Evolutionary conservation across 2,888 invertebrate species (phyloP).

Genomic region (Scaeva pyrastri): DNA sequence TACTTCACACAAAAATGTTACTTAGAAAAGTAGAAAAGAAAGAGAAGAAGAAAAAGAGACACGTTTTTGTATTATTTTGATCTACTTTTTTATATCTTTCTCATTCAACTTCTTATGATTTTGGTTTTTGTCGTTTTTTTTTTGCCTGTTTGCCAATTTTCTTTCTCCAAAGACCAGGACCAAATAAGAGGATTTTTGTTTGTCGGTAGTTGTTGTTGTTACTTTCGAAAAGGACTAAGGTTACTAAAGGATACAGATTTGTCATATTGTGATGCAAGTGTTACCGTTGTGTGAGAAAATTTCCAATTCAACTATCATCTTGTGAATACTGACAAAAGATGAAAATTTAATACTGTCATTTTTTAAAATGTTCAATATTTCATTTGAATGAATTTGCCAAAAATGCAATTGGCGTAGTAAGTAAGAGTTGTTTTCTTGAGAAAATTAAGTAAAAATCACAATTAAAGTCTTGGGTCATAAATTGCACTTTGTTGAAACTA

Average conservation of each 20-base stretch:
- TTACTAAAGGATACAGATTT: background rate
- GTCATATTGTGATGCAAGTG: too few relatives aligned
- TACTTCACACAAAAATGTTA: constrained; percentile 1
- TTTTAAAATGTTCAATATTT: too few relatives aligned
- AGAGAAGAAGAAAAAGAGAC: constrained; percentile 22
- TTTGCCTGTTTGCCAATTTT: constrained; percentile 58
- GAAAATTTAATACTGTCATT: too few relatives aligned
- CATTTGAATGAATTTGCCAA: too few relatives aligned
- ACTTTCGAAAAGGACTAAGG: background rate
- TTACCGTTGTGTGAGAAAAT: too few relatives aligned
- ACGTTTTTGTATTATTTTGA: constrained; percentile 46
- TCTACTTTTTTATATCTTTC: constrained; percentile 2
- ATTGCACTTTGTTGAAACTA: too few relatives aligned
- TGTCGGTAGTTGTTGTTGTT: constrained; percentile 43
- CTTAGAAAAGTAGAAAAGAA: background rate
- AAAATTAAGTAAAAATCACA: too few relatives aligned
- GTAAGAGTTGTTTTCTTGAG: too few relatives aligned
- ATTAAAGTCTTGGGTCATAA: too few relatives aligned
- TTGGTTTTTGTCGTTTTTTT: constrained; percentile 1
- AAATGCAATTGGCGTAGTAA: too few relatives aligned
- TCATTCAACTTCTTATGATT: constrained; percentile 22
- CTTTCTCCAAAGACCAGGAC: constrained; percentile 37
- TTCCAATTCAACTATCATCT: too few relatives aligned
- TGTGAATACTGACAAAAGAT: too few relatives aligned
- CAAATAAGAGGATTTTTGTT: constrained; percentile 54